Base-by-base conservation (phyloP, 2,797 vertebrate genomes). In the Graptemys geographica region DNA sequence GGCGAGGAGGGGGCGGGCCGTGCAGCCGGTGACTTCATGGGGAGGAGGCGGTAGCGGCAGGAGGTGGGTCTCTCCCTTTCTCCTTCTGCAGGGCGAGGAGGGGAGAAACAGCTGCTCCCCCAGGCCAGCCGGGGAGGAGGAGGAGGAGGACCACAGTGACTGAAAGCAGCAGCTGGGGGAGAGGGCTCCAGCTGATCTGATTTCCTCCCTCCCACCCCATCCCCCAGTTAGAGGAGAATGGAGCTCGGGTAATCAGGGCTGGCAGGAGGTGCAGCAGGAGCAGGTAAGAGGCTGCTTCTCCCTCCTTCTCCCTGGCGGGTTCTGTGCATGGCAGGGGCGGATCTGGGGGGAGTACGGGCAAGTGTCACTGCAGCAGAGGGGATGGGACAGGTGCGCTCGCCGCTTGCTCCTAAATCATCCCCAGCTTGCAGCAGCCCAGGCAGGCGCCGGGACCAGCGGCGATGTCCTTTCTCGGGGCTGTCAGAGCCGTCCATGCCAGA, bases 1-100 rank as follows among this genome's bases (percentile, higher is more conserved):
- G 92, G 91, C 52, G 91, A 74, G 57, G 37, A 49, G 91, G 92
- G 89, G 96, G 91, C 69, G 93, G 96, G 89, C 88, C 80, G 91
- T 94, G 93, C 94, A 76, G 92, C 92, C 88, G 96, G 91, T 97
- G 97, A 97, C 98, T 97, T 97, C 97, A 97, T 95, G 95, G 84
- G 81, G 83, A 93, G 93, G 95, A 82, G 96, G 96, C 59, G 95
- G 91, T 0, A 80, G 90, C 31, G 86, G 83, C 96, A 82, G 94
- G 96, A 78, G 96, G 89, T 87, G 90, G 81, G 83, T 78, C n/a
- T 90, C n/a, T 86, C 94, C 72, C 91, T 91, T 4, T 90, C 84
- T 88, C 69, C 53, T 84, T 82, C 93, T 49, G 97, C 81, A 72
- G 95, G 96, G 91, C 59, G 93, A 74, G 56, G 49, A n/a, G 94